Evolutionary conservation across 2,113 vertebrate genomes (phyloP), one percentile per base, ranked within the genome.

Genomic region (Aythya baeri): DNA sequence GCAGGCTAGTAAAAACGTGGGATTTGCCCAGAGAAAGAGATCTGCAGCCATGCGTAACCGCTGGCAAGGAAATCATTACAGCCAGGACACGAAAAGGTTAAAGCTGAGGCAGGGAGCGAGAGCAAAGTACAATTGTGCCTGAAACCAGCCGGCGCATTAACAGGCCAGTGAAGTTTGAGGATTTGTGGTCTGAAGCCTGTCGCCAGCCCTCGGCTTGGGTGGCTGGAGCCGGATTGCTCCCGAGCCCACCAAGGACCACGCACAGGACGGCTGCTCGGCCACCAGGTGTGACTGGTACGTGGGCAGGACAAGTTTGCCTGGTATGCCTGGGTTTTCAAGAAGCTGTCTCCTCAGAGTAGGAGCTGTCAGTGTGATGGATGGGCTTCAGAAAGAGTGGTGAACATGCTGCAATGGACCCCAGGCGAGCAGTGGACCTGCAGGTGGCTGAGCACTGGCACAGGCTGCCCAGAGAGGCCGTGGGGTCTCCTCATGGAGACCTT

Each of bases 21-120:
- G 43, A 29, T 75, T 77, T 54, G 43, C 11, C 23, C n/a, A 44
- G 11, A 27, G 58, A 23, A 76, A 55, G 0, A 6, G 46, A 52
- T 14, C 26, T 26, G 29, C n/a, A 31, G 20, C 21, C 43, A 13
- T 3, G 22, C 0, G 2, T 32, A 43, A 11, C 65, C 1, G 3
- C 63, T 44, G 11, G 58, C 50, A 25, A n/a, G 74, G 54, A 6
- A 17, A n/a, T n/a, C 6, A 9, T 5, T 17, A 41, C 73, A 5
- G 55, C 8, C 70, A 27, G 90, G 75, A 49, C 49, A 79, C 5
- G 62, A 70, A 66, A 73, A 76, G 63, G 85, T 91, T 94, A 93
- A 89, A 52, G 0, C 1, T 44, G 44, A 46, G 62, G 29, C 74
- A 17, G 32, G 41, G 78, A 38, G 29, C 27, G 75, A 88, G 82